Evolutionary conservation across 2,888 invertebrate species (phyloP).

Genomic region (Junonia oenone): DNA sequence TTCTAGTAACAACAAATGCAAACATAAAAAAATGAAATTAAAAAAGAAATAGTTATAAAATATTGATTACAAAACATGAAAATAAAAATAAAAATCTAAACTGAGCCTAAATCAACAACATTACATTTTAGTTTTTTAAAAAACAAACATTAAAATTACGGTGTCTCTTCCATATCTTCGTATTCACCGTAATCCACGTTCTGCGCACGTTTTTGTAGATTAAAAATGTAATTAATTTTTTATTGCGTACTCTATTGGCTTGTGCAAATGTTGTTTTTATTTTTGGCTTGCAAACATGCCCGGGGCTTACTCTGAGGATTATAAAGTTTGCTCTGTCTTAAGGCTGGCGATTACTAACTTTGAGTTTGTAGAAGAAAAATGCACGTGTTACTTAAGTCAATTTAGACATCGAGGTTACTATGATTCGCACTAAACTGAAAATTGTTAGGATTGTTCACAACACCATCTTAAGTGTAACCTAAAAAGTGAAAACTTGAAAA

Average conservation of each 20-base stretch:
- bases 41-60: too few species aligned
- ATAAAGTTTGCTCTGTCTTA: conserved; percentile 38
- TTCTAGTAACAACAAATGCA: too few species aligned
- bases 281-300: conserved; percentile 46
- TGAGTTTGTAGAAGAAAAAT: conserved; percentile 16
- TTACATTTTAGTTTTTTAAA: too few species aligned
- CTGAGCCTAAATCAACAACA: too few species aligned
- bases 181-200: conserved; percentile 42
- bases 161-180: conserved; percentile 36
- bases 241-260: conserved; percentile 66
- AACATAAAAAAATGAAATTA: too few species aligned
- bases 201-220: conserved; percentile 65
- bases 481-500: too few species aligned
- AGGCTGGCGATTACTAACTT: conserved; percentile 19
- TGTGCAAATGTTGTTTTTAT: conserved; percentile 66
- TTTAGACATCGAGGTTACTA: too few species aligned
- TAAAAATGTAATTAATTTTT: conserved; percentile 78
- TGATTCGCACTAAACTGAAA: too few species aligned
- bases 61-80: too few species aligned
- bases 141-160: background rate
- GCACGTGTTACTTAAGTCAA: background rate
- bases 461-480: background rate
- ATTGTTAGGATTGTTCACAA: background rate
- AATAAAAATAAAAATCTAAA: too few species aligned
- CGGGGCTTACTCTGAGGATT: conserved; percentile 43